Evolutionary conservation across 2,797 vertebrate genomes (phyloP).

Genomic region (Gymnothorax reevesii): DNA sequence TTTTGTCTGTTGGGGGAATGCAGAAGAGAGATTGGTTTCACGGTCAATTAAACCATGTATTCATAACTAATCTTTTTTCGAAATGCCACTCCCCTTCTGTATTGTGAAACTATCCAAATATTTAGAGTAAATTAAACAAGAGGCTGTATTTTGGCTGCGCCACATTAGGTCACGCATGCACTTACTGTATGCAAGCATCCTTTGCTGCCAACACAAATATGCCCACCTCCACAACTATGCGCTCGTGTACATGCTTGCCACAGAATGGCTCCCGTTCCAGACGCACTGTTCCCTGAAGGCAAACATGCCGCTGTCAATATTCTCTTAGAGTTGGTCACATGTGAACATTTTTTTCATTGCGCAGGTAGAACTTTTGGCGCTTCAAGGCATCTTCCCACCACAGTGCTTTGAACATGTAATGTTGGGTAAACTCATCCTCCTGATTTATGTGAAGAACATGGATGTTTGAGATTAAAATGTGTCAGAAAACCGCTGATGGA

Average conservation of each 20-base stretch:
- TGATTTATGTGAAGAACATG: background rate
- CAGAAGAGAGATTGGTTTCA: background rate
- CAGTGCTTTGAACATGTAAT: background rate
- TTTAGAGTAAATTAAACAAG: background rate
- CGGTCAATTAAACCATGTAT: background rate
- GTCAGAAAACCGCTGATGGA: background rate
- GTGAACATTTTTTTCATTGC: background rate
- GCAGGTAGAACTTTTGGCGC: background rate
- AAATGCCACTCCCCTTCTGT: background rate
- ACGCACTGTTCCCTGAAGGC: conserved; percentile 19
- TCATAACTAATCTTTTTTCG: background rate
- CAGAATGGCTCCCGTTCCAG: conserved; percentile 38
- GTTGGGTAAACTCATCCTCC: background rate
- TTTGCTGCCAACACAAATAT: conserved; percentile 55
- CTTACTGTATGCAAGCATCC: background rate
- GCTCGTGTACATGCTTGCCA: conserved; percentile 66
- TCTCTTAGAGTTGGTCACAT: background rate
- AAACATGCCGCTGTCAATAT: background rate
- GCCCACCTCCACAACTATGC: conserved; percentile 67
- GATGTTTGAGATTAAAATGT: background rate
- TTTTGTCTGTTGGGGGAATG: background rate
- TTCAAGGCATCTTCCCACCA: background rate
- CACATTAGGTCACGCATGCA: background rate
- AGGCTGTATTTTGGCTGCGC: background rate
- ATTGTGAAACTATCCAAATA: background rate